Conservation (phyloP, 2,113 vertebrate genomes). For the Taxidea taxus region DNA sequence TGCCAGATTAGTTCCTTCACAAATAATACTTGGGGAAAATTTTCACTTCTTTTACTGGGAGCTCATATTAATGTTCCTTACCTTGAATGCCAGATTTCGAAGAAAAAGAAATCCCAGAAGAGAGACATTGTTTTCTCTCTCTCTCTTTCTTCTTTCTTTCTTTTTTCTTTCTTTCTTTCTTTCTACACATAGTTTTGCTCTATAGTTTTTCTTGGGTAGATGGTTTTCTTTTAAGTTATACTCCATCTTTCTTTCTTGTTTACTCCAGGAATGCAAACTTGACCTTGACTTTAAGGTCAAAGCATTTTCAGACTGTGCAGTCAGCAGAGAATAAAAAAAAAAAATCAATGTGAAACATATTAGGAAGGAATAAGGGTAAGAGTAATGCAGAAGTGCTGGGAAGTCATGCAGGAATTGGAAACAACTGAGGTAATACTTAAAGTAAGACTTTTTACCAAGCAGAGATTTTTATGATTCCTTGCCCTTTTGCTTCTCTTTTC, state of each 20-base stretch:
- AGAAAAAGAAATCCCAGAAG: slow-evolving; percentile 60
- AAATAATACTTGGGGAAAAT: slow-evolving; percentile 36
- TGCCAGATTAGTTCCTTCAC: slow-evolving; percentile 30
- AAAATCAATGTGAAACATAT: slow-evolving; percentile 84
- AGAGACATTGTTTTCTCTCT: slow-evolving; percentile 54
- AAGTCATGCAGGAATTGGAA: slow-evolving; percentile 78
- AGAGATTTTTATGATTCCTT: neutral
- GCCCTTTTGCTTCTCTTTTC: neutral
- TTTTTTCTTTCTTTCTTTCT: slow-evolving; percentile 37
- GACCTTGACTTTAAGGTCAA: slow-evolving; percentile 86
- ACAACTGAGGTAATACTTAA: slow-evolving; percentile 55
- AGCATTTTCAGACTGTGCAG: slow-evolving; percentile 80
- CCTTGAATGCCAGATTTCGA: slow-evolving; percentile 58
- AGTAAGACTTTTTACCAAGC: neutral
- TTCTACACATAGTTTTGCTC: slow-evolving; percentile 52
- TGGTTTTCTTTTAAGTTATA: slow-evolving; percentile 41
- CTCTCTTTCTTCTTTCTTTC: slow-evolving; percentile 25
- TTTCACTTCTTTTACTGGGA: slow-evolving; percentile 46
- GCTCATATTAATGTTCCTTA: slow-evolving; percentile 65
- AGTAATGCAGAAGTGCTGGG: slow-evolving; percentile 77
- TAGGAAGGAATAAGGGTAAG: slow-evolving; percentile 79
- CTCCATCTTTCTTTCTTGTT: slow-evolving; percentile 75
- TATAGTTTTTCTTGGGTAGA: slow-evolving; percentile 54
- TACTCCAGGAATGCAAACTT: slow-evolving; percentile 79
- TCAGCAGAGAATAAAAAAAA: slow-evolving; percentile 81